Conservation (phyloP, 30 jellyfish, hydroid and myxozoan genomes). For the Cassiopea andromeda region DNA sequence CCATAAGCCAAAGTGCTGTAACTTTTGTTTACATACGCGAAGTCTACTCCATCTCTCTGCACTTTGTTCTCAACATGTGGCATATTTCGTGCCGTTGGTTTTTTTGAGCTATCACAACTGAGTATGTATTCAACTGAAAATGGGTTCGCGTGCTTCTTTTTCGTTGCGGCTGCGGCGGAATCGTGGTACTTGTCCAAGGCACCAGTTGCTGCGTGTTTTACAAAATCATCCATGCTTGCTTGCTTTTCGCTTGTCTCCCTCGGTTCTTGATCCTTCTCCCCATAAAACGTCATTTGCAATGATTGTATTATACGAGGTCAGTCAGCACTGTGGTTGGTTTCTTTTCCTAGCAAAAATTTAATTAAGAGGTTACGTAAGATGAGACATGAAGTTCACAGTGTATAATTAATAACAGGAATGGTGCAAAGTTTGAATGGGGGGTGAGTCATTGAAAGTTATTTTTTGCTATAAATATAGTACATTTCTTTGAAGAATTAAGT, state of each 20-base stretch:
- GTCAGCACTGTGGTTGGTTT: background rate
- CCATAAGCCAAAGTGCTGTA: slow-evolving; percentile 44
- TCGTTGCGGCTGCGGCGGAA: slow-evolving; percentile 22
- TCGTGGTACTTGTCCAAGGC: slow-evolving; percentile 29
- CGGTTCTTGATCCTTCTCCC: background rate
- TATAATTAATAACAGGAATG: too few relatives aligned
- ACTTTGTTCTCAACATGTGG: slow-evolving; percentile 32
- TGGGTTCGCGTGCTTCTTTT: slow-evolving; percentile 73
- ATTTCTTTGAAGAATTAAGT: too few relatives aligned
- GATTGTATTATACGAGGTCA: background rate
- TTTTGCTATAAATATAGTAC: too few relatives aligned
- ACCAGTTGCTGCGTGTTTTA: slow-evolving; percentile 19
- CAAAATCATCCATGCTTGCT: slow-evolving; percentile 11
- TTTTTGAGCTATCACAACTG: slow-evolving; percentile 63
- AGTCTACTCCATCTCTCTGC: slow-evolving; percentile 37
- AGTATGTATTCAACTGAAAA: slow-evolving; percentile 67
- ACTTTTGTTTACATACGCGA: slow-evolving; percentile 31
- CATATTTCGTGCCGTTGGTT: slow-evolving; percentile 25
- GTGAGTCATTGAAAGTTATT: too few relatives aligned
- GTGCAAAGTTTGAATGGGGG: too few relatives aligned
- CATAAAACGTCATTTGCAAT: slow-evolving; percentile 27
- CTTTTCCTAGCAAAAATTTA: background rate
- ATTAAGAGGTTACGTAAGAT: too few relatives aligned
- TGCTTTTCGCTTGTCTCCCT: background rate
- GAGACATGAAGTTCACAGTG: too few relatives aligned